These are phyloP conservation scores for Tortrix viridana DNA, from an alignment of 2,888 invertebrate species.

Conservation along the genomic window DNA sequence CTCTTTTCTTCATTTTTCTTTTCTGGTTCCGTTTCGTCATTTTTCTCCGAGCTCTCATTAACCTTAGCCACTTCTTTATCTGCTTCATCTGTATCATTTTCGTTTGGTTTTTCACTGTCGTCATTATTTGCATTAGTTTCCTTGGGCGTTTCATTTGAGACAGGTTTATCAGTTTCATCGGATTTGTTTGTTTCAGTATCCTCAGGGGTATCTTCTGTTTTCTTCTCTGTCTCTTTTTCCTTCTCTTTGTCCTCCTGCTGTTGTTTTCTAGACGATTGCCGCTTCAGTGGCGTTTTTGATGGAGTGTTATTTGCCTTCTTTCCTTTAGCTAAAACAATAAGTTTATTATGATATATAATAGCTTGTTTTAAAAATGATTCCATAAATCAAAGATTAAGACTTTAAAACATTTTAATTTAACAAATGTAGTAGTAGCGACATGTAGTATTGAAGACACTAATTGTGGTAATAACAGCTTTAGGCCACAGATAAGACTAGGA, in stretches of 20 bases:
- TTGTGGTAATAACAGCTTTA: no score
- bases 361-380: no score
- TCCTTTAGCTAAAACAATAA: conserved; percentile 50
- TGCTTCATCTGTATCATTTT: conserved; percentile 35
- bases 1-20: conserved; percentile 32
- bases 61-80: conserved; percentile 42
- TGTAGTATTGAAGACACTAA: no score
- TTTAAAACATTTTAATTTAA: no score
- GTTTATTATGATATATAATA: no score
- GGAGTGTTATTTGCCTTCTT: conserved; percentile 60
- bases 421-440: no score
- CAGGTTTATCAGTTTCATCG: conserved; percentile 36
- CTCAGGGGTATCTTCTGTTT: conserved; percentile 33
- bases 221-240: conserved; percentile 30
- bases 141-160: conserved; percentile 38
- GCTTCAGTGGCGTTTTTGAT: conserved; percentile 56
- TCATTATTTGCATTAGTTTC: conserved; percentile 36
- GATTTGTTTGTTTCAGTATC: conserved; percentile 38
- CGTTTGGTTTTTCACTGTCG: conserved; percentile 38
- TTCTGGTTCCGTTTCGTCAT: conserved; percentile 25
- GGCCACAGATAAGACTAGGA: no score
- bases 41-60: conserved; percentile 36
- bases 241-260: conserved; percentile 57
- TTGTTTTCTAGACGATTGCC: conserved; percentile 66
- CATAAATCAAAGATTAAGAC: no score